Base-by-base conservation (phyloP, 2,797 vertebrate genomes). In the Mus spretus region DNA sequence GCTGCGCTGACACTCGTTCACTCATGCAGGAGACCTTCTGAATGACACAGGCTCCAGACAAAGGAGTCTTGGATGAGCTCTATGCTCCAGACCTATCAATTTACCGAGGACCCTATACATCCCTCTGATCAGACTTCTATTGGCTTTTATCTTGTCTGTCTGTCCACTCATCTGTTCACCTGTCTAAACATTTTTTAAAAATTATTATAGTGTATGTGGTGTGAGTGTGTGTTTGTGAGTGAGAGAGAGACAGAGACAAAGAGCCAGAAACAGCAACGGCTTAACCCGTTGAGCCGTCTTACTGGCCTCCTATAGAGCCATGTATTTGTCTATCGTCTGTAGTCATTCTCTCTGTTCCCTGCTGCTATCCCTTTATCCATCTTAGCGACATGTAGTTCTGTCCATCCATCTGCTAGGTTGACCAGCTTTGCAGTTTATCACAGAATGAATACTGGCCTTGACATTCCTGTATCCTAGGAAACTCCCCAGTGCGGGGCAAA, bases 371-470 rank as follows among this genome's bases (percentile, higher is more conserved):
- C 50, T 80, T n/a, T n/a, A 44, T 59, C 10, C 83, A 12, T 84
- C 50, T 59, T 82, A 80, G 70, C 6, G 3, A 82, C 63, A 40
- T 28, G 59, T 59, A 53, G 74, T 70, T 53, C 40, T 47, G 50
- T 88, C 81, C 82, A n/a, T 72, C 34, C 53, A 57, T 75, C 34
- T 57, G 37, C 20, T 50, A 86, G 47, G 22, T 34, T 79, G 63
- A 92, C 57, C 67, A 93, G 26, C 28, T 95, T 90, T 63, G 44
- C 80, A 63, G 75, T 55, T 93, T 65, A 75, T 40, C 72, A 44
- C 40, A n/a, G 8, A 80, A 34, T 28, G 24, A 10, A 19, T 20
- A 50, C 74, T 44, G 85, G 65, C 81, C 50, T 6, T 91, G 59
- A 81, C 86, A 91, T 91, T 47, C 55, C 55, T 34, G 31, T 67